Evolutionary conservation across 2,797 vertebrate species (phyloP).

Genomic region (Sebastiscus tertius): DNA sequence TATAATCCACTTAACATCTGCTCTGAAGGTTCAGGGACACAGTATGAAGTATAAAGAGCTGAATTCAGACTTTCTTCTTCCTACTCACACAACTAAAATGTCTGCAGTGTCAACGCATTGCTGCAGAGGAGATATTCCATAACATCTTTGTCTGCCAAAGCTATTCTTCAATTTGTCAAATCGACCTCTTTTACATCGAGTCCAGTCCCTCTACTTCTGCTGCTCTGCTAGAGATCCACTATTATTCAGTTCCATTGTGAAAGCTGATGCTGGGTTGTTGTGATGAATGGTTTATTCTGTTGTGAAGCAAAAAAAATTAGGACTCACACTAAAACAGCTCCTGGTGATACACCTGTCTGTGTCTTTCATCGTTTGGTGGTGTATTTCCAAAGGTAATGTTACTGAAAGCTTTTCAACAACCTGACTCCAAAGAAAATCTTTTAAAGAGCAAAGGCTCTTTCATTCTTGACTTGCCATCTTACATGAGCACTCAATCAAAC

Average conservation of each 20-base stretch:
- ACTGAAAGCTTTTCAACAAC: conserved; percentile 36
- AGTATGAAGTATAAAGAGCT: background rate
- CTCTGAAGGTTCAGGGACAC: background rate
- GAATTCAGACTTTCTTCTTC: background rate
- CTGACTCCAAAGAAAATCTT: conserved; percentile 41
- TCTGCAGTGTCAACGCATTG: background rate
- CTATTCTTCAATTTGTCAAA: conserved; percentile 48
- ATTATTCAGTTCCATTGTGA: conserved; percentile 12
- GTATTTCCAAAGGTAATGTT: conserved; percentile 16
- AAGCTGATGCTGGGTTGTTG: conserved; percentile 6
- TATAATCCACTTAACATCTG: background rate
- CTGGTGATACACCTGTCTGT: conserved; percentile 1
- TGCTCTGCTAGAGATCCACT: background rate
- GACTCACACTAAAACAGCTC: background rate
- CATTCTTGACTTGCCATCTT: conserved; percentile 41
- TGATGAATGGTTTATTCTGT: conserved; percentile 22
- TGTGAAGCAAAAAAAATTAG: background rate
- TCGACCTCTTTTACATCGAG: conserved; percentile 3
- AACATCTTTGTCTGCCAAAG: conserved; percentile 31
- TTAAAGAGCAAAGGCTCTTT: conserved; percentile 30
- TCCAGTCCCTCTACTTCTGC: background rate
- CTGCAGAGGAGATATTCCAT: conserved; percentile 21
- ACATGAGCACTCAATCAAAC: conserved; percentile 46
- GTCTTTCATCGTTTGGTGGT: background rate
- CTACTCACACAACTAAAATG: background rate